Percentiles rank a stretch among this genome's conserved stretches.
phyloP scores from a whole-genome alignment of 1,140 invertebrate genomes.

The Rhizoglyphus robini region DNA sequence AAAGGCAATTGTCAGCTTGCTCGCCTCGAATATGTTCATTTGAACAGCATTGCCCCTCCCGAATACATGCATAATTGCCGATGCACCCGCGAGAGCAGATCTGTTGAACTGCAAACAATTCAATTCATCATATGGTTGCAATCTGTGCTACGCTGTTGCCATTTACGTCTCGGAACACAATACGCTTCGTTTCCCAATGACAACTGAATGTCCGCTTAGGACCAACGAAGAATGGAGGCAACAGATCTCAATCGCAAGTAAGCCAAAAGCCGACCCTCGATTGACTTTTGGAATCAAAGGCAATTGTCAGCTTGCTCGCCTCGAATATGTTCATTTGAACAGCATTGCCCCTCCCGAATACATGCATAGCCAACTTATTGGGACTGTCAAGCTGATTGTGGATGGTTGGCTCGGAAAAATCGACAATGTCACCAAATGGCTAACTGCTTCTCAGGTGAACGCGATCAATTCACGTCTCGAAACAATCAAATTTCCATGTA shows the following conservation, averaged over 20 bases:
- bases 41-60: neutral
- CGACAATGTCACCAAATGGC: neutral
- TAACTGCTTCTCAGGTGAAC: neutral
- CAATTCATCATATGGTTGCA: no score
- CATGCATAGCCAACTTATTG: neutral
- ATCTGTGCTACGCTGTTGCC: no score
- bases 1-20: neutral
- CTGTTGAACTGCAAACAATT: no score
- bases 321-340: neutral
- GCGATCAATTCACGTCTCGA: neutral
- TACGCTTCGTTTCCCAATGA: no score
- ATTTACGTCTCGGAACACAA: no score
- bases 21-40: neutral
- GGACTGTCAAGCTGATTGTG: neutral
- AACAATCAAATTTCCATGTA: neutral
- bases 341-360: neutral
- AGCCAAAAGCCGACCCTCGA: neutral
- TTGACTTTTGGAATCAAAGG: neutral
- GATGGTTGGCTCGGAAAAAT: neutral
- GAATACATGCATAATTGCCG: neutral
- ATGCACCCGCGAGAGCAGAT: no score
- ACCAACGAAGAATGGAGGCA: neutral
- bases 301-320: neutral
- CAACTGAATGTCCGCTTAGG: no score
- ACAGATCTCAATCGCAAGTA: neutral